Conservation (phyloP, 1,140 invertebrate species). For the Plodia interpunctella region DNA sequence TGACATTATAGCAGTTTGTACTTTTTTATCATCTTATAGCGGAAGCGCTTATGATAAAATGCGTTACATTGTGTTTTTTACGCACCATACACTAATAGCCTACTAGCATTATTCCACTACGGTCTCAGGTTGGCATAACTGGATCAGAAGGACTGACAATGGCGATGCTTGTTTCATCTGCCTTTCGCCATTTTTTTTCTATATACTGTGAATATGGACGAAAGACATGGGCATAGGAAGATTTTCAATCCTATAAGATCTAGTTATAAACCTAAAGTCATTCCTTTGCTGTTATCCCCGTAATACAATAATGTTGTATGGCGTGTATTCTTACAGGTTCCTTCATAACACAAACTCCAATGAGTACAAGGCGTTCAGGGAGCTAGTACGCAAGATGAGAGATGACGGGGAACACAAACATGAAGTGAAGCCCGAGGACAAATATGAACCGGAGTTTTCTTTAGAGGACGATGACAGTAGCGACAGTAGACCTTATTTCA, state of each 20-base stretch:
- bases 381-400: slow-evolving; percentile 52
- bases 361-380: slow-evolving; percentile 70
- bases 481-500: slow-evolving; percentile 38
- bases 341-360: slow-evolving; percentile 64
- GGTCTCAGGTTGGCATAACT: background rate
- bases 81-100: too few species aligned
- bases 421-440: slow-evolving; percentile 68
- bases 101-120: background rate
- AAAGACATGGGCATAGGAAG: background rate
- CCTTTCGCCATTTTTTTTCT: background rate
- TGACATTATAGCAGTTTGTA: background rate
- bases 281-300: slow-evolving; percentile 12
- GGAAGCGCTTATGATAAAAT: background rate
- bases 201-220: background rate
- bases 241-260: background rate
- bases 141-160: background rate
- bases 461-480: slow-evolving; percentile 70
- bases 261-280: background rate
- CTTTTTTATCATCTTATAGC: background rate
- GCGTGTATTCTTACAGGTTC: slow-evolving; percentile 59
- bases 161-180: background rate
- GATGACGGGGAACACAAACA: slow-evolving; percentile 44
- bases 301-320: slow-evolving; percentile 6
- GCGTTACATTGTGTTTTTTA: background rate
- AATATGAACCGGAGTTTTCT: slow-evolving; percentile 73